Base-by-base conservation (phyloP, 2,797 vertebrate species). In the Carduelis carduelis region DNA sequence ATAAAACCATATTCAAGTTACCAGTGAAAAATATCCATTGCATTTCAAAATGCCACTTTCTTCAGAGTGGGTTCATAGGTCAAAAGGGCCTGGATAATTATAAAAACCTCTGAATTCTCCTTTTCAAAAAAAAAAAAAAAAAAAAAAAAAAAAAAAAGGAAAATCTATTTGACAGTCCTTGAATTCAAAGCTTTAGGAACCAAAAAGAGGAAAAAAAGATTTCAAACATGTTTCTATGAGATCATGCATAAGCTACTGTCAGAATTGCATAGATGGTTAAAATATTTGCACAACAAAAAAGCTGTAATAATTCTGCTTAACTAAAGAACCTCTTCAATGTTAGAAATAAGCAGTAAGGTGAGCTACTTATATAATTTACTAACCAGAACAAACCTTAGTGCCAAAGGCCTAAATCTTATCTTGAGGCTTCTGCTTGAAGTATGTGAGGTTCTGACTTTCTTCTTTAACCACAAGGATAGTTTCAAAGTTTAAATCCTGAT, bases 381-480 rank as follows among this genome's bases (percentile, higher is more conserved):
- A 89, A 84, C 43, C 34, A 89, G 75, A 90, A 75, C 22, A 89
- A 80, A 28, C 37, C 11, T 80, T n/a, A 53, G 46, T 91, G 75
- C 60, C 53, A 70, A 87, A 87, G 49, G 49, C 52, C 78, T 89
- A 68, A 95, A 70, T 89, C 68, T 88, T 87, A 65, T 61, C 87
- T 87, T 71, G 39, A 89, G 43, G 22, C 17, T 49, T 84, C 34
- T 87, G 4, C 44, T 90, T 87, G 44, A 95, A 78, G 75, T 64
- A 47, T 90, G 27, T 43, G 64, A 74, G 20, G 22, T 85, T 79
- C 78, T 85, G 52, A 80, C 53, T 85, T 91, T 93, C 63, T 88
- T 90, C 81, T 93, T 95, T 90, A 93, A 94, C 60, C 39, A 61
- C 68, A 90, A 41, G 52, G 57, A 74, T 35, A 78, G 46, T 87